Evolutionary conservation across 1,140 invertebrate species (phyloP).

Genomic region (Oncopodura yosiiana): DNA sequence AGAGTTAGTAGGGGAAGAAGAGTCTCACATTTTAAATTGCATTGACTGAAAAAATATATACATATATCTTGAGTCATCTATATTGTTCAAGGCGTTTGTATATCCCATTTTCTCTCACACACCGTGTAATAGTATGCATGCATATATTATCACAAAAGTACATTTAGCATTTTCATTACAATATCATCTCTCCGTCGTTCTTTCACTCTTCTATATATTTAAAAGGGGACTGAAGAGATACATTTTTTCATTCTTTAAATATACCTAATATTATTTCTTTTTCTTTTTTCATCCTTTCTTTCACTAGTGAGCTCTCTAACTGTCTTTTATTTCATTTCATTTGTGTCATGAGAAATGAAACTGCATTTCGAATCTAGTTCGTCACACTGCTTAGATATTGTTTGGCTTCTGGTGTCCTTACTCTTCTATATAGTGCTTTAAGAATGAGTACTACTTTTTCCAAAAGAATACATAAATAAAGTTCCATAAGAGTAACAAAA

Average conservation of each 20-base stretch:
- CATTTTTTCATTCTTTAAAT: too few relatives aligned
- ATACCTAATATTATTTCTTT: too few relatives aligned
- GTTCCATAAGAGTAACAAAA: not conserved
- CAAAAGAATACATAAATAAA: not conserved
- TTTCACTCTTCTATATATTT: too few relatives aligned
- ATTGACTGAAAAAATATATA: not conserved
- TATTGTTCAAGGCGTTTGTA: constrained; percentile 15
- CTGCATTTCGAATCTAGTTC: constrained; percentile 22
- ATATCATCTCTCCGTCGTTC: too few relatives aligned
- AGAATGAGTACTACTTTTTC: not conserved
- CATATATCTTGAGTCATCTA: constrained; percentile 12
- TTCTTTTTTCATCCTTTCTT: constrained; percentile 1
- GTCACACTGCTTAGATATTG: constrained; percentile 9
- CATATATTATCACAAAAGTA: too few relatives aligned
- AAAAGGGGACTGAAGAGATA: too few relatives aligned
- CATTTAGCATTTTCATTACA: too few relatives aligned
- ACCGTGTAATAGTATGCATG: constrained; percentile 12
- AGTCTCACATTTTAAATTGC: not conserved
- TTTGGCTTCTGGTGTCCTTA: not conserved
- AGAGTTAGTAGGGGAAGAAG: not conserved
- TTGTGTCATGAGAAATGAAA: constrained; percentile 18
- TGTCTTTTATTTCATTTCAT: constrained; percentile 5
- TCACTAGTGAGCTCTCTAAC: constrained; percentile 1
- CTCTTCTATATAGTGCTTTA: not conserved
- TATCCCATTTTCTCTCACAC: not conserved